phyloP scores from a whole-genome alignment of 2,797 vertebrate genomes.

The Gymnothorax reevesii region DNA sequence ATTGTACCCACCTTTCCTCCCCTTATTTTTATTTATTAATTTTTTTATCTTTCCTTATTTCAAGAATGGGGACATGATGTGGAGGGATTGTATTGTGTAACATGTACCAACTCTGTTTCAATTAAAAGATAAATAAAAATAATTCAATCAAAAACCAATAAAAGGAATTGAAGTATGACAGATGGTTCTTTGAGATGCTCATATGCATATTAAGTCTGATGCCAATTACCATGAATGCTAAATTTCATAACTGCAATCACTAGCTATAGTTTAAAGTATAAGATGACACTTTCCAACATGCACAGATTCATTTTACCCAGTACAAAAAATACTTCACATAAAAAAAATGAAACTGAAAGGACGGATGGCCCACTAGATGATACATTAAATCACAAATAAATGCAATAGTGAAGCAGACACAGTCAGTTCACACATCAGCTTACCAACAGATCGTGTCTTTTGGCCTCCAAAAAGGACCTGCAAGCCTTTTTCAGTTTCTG shows the following conservation, averaged over 20 bases:
- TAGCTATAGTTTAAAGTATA: not conserved
- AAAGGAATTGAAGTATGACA: not conserved
- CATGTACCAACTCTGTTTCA: no score
- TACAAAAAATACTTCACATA: not conserved
- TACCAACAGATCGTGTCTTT: conserved; percentile 95
- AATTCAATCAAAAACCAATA: not conserved
- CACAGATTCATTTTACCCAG: not conserved
- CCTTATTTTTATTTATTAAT: no score
- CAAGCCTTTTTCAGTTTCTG: conserved; percentile 96
- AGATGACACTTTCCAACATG: not conserved
- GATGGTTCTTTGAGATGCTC: not conserved
- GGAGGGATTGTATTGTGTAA: no score
- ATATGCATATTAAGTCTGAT: not conserved
- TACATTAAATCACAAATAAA: not conserved
- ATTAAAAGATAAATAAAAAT: no score
- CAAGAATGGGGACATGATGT: no score
- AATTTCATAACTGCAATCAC: not conserved
- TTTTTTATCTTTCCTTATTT: no score
- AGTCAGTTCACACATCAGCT: conserved; percentile 47
- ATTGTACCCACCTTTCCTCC: no score
- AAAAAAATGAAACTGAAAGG: not conserved
- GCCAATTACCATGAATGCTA: not conserved
- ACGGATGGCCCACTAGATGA: no score
- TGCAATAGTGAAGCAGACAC: not conserved
- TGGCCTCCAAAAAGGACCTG: conserved; percentile 98